These are phyloP conservation scores for Cotesia chilonis DNA, from an alignment of 1,140 invertebrate genomes.

Conservation along the genomic window DNA sequence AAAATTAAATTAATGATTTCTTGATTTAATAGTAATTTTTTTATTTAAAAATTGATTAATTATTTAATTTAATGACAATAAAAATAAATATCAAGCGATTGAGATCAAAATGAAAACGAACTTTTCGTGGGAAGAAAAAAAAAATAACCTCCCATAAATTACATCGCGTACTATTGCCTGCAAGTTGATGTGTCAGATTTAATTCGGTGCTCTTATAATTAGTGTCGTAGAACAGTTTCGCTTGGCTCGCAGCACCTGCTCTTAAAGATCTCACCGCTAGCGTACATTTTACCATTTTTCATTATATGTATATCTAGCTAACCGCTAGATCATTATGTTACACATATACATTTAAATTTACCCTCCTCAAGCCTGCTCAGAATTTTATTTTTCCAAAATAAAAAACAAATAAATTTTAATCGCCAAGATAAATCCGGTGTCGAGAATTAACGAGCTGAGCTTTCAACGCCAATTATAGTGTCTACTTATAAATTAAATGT, in stretches of 20 bases:
- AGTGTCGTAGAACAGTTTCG: slow-evolving; percentile 60
- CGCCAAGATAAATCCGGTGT: slow-evolving; percentile 55
- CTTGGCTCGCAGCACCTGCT: slow-evolving; percentile 63
- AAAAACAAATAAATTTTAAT: slow-evolving; percentile 37
- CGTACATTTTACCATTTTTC: slow-evolving; percentile 37
- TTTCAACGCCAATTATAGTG: slow-evolving; percentile 62
- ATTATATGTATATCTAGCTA: slow-evolving; percentile 13
- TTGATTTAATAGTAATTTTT: no score
- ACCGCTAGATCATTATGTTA: slow-evolving; percentile 16
- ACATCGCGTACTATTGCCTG: slow-evolving; percentile 31
- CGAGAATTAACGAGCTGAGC: slow-evolving; percentile 51
- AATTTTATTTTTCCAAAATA: not conserved
- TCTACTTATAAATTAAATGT: slow-evolving; percentile 49
- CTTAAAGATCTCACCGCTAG: slow-evolving; percentile 36
- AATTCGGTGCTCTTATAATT: slow-evolving; percentile 64
- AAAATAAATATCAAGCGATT: slow-evolving; percentile 1
- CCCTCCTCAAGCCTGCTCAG: not conserved
- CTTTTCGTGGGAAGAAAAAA: slow-evolving; percentile 7
- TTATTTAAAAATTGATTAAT: no score
- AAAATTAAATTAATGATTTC: no score
- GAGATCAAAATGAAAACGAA: slow-evolving; percentile 9
- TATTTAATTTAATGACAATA: not conserved
- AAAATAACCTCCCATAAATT: slow-evolving; percentile 32
- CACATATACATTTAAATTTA: slow-evolving; percentile 29
- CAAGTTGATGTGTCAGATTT: slow-evolving; percentile 61